phyloP scores from a whole-genome alignment of 2,113 vertebrate genomes.

The Pterocles orientalis region DNA sequence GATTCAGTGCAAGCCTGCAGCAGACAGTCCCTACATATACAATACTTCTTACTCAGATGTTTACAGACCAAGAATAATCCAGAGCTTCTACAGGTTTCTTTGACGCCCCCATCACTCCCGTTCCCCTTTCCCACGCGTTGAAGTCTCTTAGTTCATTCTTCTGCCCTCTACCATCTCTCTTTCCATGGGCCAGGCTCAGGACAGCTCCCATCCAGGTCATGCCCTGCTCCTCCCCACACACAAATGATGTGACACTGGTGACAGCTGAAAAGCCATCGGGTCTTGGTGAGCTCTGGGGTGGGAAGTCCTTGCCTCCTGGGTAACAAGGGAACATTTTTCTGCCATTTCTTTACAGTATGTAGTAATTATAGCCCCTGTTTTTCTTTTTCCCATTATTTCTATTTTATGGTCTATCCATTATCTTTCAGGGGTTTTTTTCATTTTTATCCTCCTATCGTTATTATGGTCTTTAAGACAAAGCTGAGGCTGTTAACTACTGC shows the following conservation, averaged over 20 bases:
- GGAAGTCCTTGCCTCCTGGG: rapidly evolving
- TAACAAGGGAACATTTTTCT: not conserved
- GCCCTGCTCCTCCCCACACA: not conserved
- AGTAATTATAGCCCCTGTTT: not conserved
- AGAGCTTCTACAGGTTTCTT: not conserved
- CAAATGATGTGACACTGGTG: rapidly evolving
- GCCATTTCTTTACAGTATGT: not conserved
- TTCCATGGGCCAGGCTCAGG: not conserved
- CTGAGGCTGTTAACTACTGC: not conserved
- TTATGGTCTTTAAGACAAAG: not conserved
- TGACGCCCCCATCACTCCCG: not conserved
- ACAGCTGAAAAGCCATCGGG: not conserved
- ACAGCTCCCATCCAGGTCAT: not conserved
- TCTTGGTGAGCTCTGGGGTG: rapidly evolving
- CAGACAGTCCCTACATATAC: not conserved
- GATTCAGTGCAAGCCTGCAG: not conserved
- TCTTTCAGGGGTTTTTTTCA: not conserved
- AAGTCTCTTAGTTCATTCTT: not conserved
- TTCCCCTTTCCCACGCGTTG: not conserved
- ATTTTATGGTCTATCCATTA: not conserved
- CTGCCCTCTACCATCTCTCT: not conserved
- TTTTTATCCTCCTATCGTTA: not conserved
- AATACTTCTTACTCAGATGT: not conserved
- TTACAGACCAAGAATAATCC: not conserved
- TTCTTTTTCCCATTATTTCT: not conserved